Base-by-base conservation (phyloP, 2,797 vertebrate genomes). In the Cyclopterus lumpus region DNA sequence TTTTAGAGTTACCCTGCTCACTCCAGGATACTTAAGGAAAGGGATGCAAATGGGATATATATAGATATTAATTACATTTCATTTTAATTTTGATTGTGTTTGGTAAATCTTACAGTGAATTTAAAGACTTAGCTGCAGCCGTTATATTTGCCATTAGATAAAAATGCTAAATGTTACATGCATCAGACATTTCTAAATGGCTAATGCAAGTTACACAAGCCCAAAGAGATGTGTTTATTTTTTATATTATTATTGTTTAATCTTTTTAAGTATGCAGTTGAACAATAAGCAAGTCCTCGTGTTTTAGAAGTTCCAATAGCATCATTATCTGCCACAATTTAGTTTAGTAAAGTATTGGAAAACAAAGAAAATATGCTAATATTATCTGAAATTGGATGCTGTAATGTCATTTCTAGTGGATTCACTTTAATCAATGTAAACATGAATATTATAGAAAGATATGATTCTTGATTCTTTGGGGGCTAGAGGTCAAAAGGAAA, bases 381-480 rank as follows among this genome's bases (percentile, higher is more conserved):
- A 24, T 34, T 26, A 54, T 46, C 22, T 51, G 20, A 54, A 60
- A 32, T 4, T 14, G 24, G 12, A 42, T 5, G 16, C 6, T 73
- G 28, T 51, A 54, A 46, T 57, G 18, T 12, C 1, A 10, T 53
- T 36, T 58, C 28, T 38, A 69, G 46, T 54, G 61, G 61, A 32
- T 32, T 32, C 32, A 46, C 18, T 58, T 72, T 63, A 63, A 68
- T 32, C 32, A 6, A 32, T 32, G 32, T 32, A 32, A 32, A 32
- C 32, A 32, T 32, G 1, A 69, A 61, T 7, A 46, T 68, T n/a
- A n/a, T n/a, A n/a, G n/a, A n/a, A n/a, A n/a, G n/a, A n/a, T n/a
- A n/a, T n/a, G n/a, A n/a, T n/a, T n/a, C n/a, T n/a, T n/a, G 8
- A 54, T 74, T 80, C 42, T 77, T 61, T 69, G 66, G 32, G n/a